Conservation (phyloP, 2,797 vertebrate genomes). For the Naso thynnoides region DNA sequence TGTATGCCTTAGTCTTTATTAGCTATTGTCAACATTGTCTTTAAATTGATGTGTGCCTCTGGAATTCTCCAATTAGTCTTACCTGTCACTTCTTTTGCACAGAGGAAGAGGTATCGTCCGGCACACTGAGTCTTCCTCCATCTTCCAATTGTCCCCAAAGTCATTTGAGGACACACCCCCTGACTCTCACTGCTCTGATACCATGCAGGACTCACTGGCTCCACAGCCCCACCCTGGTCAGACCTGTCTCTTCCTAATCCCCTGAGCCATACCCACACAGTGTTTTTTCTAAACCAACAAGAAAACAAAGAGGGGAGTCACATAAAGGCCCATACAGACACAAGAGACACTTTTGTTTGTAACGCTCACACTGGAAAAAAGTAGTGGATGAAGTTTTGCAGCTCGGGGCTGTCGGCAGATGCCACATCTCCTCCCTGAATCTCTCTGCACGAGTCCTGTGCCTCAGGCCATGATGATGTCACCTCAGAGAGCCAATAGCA, state of each 20-base stretch:
- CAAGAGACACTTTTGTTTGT: not conserved
- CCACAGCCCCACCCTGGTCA: conserved; percentile 14
- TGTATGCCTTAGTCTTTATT: not conserved
- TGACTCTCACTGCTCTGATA: not conserved
- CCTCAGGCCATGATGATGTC: conserved; percentile 73
- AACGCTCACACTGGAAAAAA: conserved; percentile 78
- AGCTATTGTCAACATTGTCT: not conserved
- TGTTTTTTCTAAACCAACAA: conserved; percentile 55
- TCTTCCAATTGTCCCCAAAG: conserved; percentile 58
- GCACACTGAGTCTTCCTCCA: conserved; percentile 72
- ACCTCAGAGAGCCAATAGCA: conserved; percentile 84
- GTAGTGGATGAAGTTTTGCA: conserved; percentile 75
- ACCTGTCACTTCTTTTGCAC: conserved; percentile 78
- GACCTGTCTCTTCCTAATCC: conserved; percentile 4
- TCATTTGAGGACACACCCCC: conserved; percentile 75
- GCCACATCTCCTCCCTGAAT: conserved; percentile 74
- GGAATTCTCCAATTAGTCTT: not conserved
- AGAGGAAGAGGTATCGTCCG: conserved; percentile 70
- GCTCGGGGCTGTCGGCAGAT: conserved; percentile 60
- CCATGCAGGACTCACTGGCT: conserved; percentile 25
- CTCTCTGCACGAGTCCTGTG: conserved; percentile 63
- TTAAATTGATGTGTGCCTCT: not conserved
- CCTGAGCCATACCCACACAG: conserved; percentile 77
- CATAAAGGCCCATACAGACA: not conserved
- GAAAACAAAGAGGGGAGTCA: not conserved